phyloP scores from a whole-genome alignment of 2,797 vertebrate genomes.

The Gallinago stenura region DNA sequence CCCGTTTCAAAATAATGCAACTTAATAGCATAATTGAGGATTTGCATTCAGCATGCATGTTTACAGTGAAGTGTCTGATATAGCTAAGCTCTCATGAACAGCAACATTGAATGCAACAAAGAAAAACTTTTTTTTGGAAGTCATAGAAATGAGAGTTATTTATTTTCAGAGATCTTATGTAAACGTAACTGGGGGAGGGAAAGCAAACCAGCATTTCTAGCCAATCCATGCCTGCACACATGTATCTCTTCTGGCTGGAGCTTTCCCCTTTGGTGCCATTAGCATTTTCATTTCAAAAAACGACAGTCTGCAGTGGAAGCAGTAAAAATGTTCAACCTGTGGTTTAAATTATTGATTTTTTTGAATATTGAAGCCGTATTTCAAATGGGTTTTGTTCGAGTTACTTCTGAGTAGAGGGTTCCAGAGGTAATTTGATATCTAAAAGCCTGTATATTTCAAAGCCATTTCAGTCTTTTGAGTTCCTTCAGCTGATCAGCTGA shows the following conservation, averaged over 20 bases:
- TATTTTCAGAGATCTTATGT: slow-evolving; percentile 77
- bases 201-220: slow-evolving; percentile 61
- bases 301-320: slow-evolving; percentile 78
- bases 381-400: slow-evolving; percentile 82
- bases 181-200: slow-evolving; percentile 46
- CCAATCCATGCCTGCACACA: slow-evolving; percentile 64
- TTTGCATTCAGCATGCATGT: slow-evolving; percentile 41
- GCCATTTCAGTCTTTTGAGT: slow-evolving; percentile 75
- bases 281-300: slow-evolving; percentile 84
- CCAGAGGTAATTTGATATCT: slow-evolving; percentile 82
- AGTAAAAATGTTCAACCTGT: slow-evolving; percentile 83
- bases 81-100: slow-evolving; percentile 31
- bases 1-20: slow-evolving; percentile 35
- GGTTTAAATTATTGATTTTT: slow-evolving; percentile 87
- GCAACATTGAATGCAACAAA: slow-evolving; percentile 47
- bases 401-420: slow-evolving; percentile 76
- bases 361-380: slow-evolving; percentile 85
- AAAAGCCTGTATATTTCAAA: slow-evolving; percentile 78
- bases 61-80: slow-evolving; percentile 53
- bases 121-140: slow-evolving; percentile 12
- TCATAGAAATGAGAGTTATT: slow-evolving; percentile 67
- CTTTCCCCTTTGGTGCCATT: slow-evolving; percentile 80
- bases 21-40: slow-evolving; percentile 17
- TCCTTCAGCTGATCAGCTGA: slow-evolving; percentile 73
- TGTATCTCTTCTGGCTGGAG: slow-evolving; percentile 72